Evolutionary conservation across 1,140 invertebrate species (phyloP), one percentile per base, ranked within the genome.

Genomic region (Odontomachus brunneus): DNA sequence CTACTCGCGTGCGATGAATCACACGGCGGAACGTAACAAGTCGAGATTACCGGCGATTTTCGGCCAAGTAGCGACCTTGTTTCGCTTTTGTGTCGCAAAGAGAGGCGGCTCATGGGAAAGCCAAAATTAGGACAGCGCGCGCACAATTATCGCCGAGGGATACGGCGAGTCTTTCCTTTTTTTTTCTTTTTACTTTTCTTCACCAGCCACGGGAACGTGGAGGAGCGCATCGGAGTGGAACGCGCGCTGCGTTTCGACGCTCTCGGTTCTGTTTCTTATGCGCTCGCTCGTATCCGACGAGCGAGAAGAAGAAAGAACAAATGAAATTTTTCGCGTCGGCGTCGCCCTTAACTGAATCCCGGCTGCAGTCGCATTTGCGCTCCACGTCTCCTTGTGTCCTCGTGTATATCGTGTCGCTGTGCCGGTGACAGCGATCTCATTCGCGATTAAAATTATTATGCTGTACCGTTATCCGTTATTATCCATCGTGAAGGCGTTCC

Each of bases 201-300:
- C 33, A n/a, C 65, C 57, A 74, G 81, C 33, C 71, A 59, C 72
- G 60, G 26, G 73, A 72, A 71, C 59, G 75, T 74, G 88, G 84
- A 72, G 59, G 72, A 49, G 71, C 59, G 87, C 89, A 89, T 80
- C 88, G 78, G 87, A 90, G 87, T 88, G 89, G 86, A 80, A 88
- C 88, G 78, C 76, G 69, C 82, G 5, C 9, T 82, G 81, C 85
- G 75, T 69, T 84, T 83, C 82, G 84, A 53, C 72, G 69, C 69
- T 83, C 82, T 83, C 62, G 59, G 84, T 75, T 75, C 84, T 83
- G 72, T 60, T 72, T 49, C 69, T 73, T 84, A 65, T 72, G 83
- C 48, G 53, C 73, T 59, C 63, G 73, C 38, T 75, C 24, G 73
- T 63, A 59, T 12, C 38, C 38, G n/a, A 80, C 73, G 29, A 33